phyloP scores from a whole-genome alignment of 1,140 invertebrate species.

The Sitophilus oryzae region DNA sequence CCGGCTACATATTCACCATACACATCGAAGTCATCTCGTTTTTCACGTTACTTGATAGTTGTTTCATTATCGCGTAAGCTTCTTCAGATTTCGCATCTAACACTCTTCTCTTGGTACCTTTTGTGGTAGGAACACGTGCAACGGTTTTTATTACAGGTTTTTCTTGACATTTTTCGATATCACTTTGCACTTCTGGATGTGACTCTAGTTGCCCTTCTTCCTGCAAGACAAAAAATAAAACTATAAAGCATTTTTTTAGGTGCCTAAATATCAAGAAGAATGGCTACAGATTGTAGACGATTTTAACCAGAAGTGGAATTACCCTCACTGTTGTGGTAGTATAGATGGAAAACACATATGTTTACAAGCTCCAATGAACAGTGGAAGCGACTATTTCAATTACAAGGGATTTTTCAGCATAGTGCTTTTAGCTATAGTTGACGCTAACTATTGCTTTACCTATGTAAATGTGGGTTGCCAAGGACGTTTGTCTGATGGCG shows the following conservation, averaged over 20 bases:
- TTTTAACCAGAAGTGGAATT: conserved; percentile 15
- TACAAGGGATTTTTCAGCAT: conserved; percentile 27
- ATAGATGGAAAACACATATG: conserved; percentile 31
- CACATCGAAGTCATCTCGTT: conserved; percentile 20
- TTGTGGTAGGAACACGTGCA: conserved; percentile 4
- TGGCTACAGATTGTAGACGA: conserved; percentile 28
- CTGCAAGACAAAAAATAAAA: conserved; percentile 12
- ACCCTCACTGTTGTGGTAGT: conserved; percentile 10
- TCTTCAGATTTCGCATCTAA: conserved; percentile 19
- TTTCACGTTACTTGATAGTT: too few relatives aligned
- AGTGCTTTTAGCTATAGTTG: conserved; percentile 20
- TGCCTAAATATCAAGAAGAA: conserved; percentile 29
- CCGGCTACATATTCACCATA: conserved; percentile 15
- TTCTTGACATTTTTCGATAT: conserved; percentile 12
- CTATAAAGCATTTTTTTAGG: conserved; percentile 18
- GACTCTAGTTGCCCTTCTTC: conserved; percentile 12
- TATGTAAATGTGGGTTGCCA: conserved; percentile 41
- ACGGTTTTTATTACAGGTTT: background rate
- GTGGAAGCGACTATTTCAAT: conserved; percentile 26
- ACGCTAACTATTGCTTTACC: conserved; percentile 32
- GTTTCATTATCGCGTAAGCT: too few relatives aligned
- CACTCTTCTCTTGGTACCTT: conserved; percentile 10
- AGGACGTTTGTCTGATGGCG: conserved; percentile 40
- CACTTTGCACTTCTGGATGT: conserved; percentile 14
- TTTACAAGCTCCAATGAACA: conserved; percentile 22